Base-by-base conservation (phyloP, 1,140 invertebrate species). In the Zelostemma sp. region DNA sequence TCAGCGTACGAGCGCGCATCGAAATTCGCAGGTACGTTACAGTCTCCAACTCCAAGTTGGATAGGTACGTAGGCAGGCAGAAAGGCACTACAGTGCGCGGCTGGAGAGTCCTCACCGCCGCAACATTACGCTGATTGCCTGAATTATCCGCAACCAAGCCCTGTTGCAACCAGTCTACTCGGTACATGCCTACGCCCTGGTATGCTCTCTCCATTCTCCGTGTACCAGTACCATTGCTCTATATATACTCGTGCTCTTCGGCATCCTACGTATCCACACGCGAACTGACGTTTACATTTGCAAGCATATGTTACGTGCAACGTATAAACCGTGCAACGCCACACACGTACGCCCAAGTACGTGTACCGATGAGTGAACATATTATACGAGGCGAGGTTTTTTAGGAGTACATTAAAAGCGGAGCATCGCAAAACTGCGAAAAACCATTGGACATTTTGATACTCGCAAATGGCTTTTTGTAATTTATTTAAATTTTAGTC, bases 71-170 rank as follows among this genome's bases (percentile, higher is more conserved):
- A 41, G 50, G 50, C 56, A 62, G 66, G 53, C 67, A 67, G 71
- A 60, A 67, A 73, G 63, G 56, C 68, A 67, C 67, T 70, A 70
- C 59, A 74, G 72, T 60, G 72, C 63, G 72, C 76, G 73, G 74
- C 76, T 81, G 73, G 75, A 84, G 82, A 78, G 78, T 80, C 77
- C 80, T 82, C 82, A 80, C 71, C 73, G 74, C 80, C 78, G 80
- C 82, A 84, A 84, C 81, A 83, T 83, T 84, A 84, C 82, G 81
- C 80, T 83, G 82, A 83, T 84, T 84, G 81, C 82, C 82, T 84
- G 81, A 84, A 84, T 84, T 84, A 83, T 84, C 81, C 81, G 78
- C 80, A 83, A 82, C 81, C 81, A 79, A 70, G 65, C 70, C 58
- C 61, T 59, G 70, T 68, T 57, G 45, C 66, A 74, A 65, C 68